Base-by-base conservation (phyloP, 2,888 invertebrate species). In the Arctia plantaginis region DNA sequence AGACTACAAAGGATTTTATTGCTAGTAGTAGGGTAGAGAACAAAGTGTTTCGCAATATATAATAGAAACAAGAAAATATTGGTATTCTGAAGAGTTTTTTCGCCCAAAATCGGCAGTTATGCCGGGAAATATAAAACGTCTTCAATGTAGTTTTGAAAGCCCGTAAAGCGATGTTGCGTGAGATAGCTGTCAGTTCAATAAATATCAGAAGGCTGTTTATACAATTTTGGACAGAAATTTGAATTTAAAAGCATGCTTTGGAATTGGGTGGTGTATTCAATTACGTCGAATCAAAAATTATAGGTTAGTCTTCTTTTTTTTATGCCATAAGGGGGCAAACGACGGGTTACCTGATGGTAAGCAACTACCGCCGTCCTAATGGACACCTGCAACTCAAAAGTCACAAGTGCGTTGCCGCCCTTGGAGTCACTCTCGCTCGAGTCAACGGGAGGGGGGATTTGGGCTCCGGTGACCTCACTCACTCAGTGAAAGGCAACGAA, bases 1-100 rank as follows among this genome's bases (percentile, higher is more conserved):
- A 12, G 35, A 33, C n/a, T 23, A 23, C 20, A 64, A 64, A 70
- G 44, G 47, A 59, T 47, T 72, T 68, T 73, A 64, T 51, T n/a
- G n/a, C n/a, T n/a, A n/a, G n/a, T n/a, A n/a, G n/a, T n/a, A n/a
- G 64, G 67, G 62, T 64, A 44, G 27, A 47, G 62, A 47, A 69
- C 15, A 69, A 27, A 12, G 30, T 30, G 30, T 41, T 67, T 1
- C 27, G 27, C 12, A 65, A 15, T 27, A n/a, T 13, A 59, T 13
- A 59, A 18, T 62, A 62, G 7, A 62, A 30, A 59, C 3, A 23
- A 59, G 6, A 13, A 30, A 30, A 62, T 15, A 62, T 30, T 7
- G 0, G 18, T 18, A 30, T 18, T 62, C 15, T 30, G 15, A 62
- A 62, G 18, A 18, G 6, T 62, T 7, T 62, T 30, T 30, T 62